Base-by-base conservation (phyloP, 1,140 invertebrate genomes). In the Pseudomyrmex cubaensis region DNA sequence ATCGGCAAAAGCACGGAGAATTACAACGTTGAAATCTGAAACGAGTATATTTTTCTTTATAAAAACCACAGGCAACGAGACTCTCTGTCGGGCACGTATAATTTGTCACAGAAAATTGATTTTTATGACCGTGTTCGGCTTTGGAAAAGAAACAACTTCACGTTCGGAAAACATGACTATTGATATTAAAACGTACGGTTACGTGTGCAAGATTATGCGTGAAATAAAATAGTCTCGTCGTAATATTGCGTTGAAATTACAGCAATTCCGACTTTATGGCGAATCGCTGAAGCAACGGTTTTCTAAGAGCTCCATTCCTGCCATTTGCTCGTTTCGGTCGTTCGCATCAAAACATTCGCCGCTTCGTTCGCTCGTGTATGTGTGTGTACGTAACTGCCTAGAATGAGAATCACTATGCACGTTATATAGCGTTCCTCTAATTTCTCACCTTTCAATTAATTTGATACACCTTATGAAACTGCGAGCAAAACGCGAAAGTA, bases 281-380 rank as follows among this genome's bases (percentile, higher is more conserved):
- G 12, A 76, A 76, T 76, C 22, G 74, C n/a, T 20, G 48, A 44
- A 56, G 74, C 48, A 76, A 76, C 74, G 74, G 61, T 76, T 76
- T 66, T 44, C 61, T 17, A 44, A 54, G 57, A 75, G 61, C 46
- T 17, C 25, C 48, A 66, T 76, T 66, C 22, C 20, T 52, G 46
- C 7, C n/a, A 66, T 76, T 76, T 76, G 48, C 48, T 25, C 48
- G 61, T 76, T 76, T 1, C 61, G 17, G 12, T n/a, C 48, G n/a
- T 76, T 76, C 46, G 61, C 59, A 20, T 76, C n/a, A 61, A 35
- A 64, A 76, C n/a, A 52, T 66, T 76, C 74, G 8, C 61, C 25
- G 46, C 59, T 35, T 35, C 35, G 22, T 76, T 76, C 25, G 61
- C 48, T 54, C 5, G 35, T 35, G 35, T 7, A 5, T 22, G 66